Base-by-base conservation (phyloP, 2,797 vertebrate genomes). In the Phyllotis vaccarum region DNA sequence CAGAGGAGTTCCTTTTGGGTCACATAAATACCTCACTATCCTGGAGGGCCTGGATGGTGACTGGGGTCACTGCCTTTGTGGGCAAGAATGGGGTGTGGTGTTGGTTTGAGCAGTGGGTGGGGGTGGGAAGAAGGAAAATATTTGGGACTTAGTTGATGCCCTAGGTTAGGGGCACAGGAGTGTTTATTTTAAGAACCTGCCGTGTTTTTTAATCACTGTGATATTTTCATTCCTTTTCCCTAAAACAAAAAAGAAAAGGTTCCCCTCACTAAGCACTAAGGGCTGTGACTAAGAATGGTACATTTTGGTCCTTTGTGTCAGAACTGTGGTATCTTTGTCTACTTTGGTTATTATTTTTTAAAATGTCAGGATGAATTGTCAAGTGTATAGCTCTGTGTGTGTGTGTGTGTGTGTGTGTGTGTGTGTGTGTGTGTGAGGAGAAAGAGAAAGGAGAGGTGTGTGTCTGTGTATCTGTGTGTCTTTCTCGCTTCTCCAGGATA, bases 191-290 rank as follows among this genome's bases (percentile, higher is more conserved):
- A 92, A 94, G 94, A 96, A 95, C 89, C 94, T 97, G 86, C 96
- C 96, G 80, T 94, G 89, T 96, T 96, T 97, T 89, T 97, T 94
- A 94, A 96, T 97, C 97, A 97, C 97, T 98, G 98, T 98, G 97
- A 98, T 90, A 56, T 58, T 94, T 97, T 93, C 90, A 94, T 97
- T 97, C 89, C 68, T 88, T 94, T 95, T 81, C 75, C 81, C 88
- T 97, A 62, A 91, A 96, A 90, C 68, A 85, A 96, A 89, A 89
- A 85, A 86, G 13, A 86, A 86, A 86, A 43, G 4, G 8, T 0
- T 3, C 3, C 89, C 75, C 2, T 27, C 21, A 43, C 76, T 79
- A 97, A 97, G 97, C 96, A 98, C 97, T 97, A 97, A 98, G 97
- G 97, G 95, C 97, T 97, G 88, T 88, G 93, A 96, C 92, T 89